Base-by-base conservation (phyloP, 2,888 invertebrate genomes). In the Eilema depressum region DNA sequence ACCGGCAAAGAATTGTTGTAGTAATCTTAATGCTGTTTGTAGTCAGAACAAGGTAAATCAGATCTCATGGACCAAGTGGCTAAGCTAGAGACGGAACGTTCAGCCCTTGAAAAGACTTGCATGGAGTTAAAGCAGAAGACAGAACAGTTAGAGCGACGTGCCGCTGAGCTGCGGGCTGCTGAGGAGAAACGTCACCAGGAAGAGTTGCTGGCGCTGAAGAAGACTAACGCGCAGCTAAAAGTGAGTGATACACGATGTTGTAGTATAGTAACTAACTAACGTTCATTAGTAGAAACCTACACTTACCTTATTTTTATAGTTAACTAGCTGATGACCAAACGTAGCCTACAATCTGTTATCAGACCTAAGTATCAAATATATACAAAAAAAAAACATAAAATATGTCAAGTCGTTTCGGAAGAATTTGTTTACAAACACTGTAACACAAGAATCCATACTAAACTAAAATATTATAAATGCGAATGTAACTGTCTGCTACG, bases 121-220 rank as follows among this genome's bases (percentile, higher is more conserved):
- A 89, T 94, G 63, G 96, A 96, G 77, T 83, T 96, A 78, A 95
- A 95, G 76, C 95, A 95, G 76, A 95, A 95, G 86, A 97, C 97
- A 7, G 98, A 98, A 81, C 98, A 98, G 88, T 96, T 98, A 56
- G 98, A 98, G 87, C 96, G 98, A 74, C 96, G 98, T 79, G 97
- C 97, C 33, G 97, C 97, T 0, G 99, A 99, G 87, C 96, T 98
- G 75, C 95, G 98, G 23, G 97, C 97, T 65, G 98, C 99, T 0
- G 99, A 99, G 86, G 98, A 98, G 89, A 98, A 98, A 89, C 98
- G 98, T 85, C 98, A 99, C 86, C 97, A 97, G 57, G 99, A 99
- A 89, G 99, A 99, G 91, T 97, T 99, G 68, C 96, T 98, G 66
- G 98, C 99, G 87, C 95, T 99, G 73, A 99, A 98, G 95, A 98